These are phyloP conservation scores for Tapera naevia DNA, from an alignment of 2,797 vertebrate genomes.

Conservation along the genomic window DNA sequence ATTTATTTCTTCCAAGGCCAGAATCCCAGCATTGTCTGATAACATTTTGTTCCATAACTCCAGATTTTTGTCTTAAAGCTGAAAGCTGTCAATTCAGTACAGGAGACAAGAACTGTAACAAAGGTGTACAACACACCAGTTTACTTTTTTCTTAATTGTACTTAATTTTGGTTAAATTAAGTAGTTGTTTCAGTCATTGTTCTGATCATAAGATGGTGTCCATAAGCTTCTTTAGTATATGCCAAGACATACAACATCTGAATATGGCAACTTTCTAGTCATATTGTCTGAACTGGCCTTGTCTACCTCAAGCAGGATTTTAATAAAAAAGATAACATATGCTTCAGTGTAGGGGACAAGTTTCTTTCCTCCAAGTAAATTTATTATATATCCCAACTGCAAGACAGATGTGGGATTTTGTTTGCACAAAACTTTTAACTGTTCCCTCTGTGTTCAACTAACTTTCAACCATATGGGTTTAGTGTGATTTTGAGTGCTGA, in stretches of 20 bases:
- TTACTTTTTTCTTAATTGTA: neutral
- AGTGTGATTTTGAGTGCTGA: neutral
- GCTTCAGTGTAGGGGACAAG: neutral
- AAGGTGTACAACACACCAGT: fast-evolving
- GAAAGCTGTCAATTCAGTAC: neutral
- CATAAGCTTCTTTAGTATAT: neutral
- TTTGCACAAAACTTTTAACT: neutral
- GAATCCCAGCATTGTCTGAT: neutral
- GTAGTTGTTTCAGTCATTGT: neutral
- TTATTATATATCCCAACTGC: neutral
- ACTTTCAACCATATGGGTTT: neutral
- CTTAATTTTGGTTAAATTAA: neutral
- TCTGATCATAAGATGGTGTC: neutral
- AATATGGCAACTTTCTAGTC: neutral
- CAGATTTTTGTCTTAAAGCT: neutral
- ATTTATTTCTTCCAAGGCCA: neutral
- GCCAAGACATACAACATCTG: neutral
- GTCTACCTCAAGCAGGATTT: neutral
- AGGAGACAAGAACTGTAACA: neutral
- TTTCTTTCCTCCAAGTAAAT: neutral
- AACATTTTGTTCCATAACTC: neutral
- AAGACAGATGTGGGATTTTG: neutral
- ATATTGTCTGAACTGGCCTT: neutral
- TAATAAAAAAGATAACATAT: neutral
- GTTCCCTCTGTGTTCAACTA: neutral